A percentile compares a stretch with the other conserved stretches of the same genome.
Conservation (phyloP, 1,140 invertebrate species). For the Macrostomum lignano region DNA sequence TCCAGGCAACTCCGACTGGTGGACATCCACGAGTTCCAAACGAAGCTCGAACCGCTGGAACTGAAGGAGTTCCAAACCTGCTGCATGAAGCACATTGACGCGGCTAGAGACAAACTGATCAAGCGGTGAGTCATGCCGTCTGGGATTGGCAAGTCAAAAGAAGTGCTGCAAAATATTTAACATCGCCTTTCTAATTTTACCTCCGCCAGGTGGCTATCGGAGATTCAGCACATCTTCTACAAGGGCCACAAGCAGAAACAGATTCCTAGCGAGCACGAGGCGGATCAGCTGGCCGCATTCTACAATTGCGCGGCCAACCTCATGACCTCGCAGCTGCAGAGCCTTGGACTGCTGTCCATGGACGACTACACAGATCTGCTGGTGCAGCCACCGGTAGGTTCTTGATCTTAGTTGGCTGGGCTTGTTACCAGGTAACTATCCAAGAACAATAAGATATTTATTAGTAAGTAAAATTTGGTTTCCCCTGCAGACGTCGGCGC, state of each 20-base stretch:
- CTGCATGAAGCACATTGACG: slow-evolving; percentile 30
- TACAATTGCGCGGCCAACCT: slow-evolving; percentile 52
- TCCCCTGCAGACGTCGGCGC: slow-evolving; percentile 11
- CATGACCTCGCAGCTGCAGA: slow-evolving; percentile 55
- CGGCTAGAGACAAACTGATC: slow-evolving; percentile 28
- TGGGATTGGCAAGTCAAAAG: background rate
- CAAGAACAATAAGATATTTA: no score
- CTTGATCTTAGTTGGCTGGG: background rate
- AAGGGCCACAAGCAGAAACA: slow-evolving; percentile 41
- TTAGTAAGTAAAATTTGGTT: no score
- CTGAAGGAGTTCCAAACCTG: slow-evolving; percentile 31
- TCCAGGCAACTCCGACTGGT: slow-evolving; percentile 32
- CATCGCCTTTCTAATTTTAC: no score
- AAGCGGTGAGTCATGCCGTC: slow-evolving; percentile 23
- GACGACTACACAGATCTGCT: slow-evolving; percentile 46
- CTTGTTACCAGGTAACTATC: background rate
- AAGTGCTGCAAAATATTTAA: slow-evolving; percentile 5
- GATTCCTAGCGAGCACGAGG: slow-evolving; percentile 39
- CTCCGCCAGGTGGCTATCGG: slow-evolving; percentile 36
- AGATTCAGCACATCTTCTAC: slow-evolving; percentile 32
- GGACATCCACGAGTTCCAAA: slow-evolving; percentile 30
- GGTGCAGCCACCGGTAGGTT: slow-evolving; percentile 39
- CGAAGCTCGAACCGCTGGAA: slow-evolving; percentile 30
- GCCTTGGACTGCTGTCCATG: slow-evolving; percentile 46
- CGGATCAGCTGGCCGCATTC: slow-evolving; percentile 39